A percentile compares a stretch with the other conserved stretches of the same genome.
These are phyloP conservation scores for Hydroisotoma schaefferi DNA, from an alignment of 2,888 invertebrate genomes.

Conservation along the genomic window DNA sequence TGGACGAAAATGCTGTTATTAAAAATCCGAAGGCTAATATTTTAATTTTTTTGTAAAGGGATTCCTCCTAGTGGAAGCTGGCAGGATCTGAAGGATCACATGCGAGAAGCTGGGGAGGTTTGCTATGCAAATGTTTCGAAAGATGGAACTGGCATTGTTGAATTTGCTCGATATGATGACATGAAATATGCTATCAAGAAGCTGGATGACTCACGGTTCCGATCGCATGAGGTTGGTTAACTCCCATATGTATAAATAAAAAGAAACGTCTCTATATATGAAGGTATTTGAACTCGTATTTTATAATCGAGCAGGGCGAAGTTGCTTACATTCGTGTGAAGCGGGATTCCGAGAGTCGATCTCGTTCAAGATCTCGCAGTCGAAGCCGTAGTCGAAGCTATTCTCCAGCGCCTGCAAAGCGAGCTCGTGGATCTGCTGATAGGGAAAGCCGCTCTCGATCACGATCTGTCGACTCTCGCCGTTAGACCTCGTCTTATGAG, in stretches of 20 bases:
- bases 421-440: slow-evolving; percentile 22
- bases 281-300: no score
- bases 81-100: slow-evolving; percentile 32
- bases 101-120: slow-evolving; percentile 34
- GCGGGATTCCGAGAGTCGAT: slow-evolving; percentile 17
- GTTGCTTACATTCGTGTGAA: slow-evolving; percentile 21
- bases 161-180: slow-evolving; percentile 26
- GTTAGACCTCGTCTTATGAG: slow-evolving; percentile 9
- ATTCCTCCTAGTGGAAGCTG: slow-evolving; percentile 25
- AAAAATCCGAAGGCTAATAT: no score
- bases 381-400: slow-evolving; percentile 20
- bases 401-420: slow-evolving; percentile 15
- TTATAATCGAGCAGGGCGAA: slow-evolving; percentile 9
- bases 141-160: slow-evolving; percentile 29
- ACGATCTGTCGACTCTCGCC: slow-evolving; percentile 28
- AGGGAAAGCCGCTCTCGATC: slow-evolving; percentile 25
- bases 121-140: slow-evolving; percentile 28
- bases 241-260: background rate
- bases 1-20: no score
- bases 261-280: no score
- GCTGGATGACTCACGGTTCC: slow-evolving; percentile 23
- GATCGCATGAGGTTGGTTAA: slow-evolving; percentile 16
- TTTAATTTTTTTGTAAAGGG: slow-evolving; percentile 12
- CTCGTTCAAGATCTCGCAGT: slow-evolving; percentile 21
- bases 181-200: slow-evolving; percentile 31